Evolutionary conservation across 2,888 invertebrate genomes (phyloP).

Genomic region (Caenorhabditis becei): DNA sequence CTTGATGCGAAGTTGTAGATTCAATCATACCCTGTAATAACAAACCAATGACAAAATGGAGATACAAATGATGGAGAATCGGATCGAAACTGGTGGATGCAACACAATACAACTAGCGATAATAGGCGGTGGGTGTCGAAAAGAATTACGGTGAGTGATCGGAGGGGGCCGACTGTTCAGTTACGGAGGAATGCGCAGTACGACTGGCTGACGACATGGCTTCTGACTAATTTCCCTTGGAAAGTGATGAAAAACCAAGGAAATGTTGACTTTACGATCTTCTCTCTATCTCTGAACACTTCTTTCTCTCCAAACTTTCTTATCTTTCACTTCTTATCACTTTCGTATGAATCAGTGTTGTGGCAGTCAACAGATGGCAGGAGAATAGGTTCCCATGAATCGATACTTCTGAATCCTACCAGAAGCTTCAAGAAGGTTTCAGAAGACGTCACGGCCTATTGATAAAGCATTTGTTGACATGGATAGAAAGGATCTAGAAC

Average conservation of each 20-base stretch:
- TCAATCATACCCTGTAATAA: slow-evolving; percentile 63
- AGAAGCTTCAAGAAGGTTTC: too few species aligned
- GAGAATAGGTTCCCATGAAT: background rate
- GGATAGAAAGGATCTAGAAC: background rate
- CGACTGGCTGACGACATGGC: slow-evolving; percentile 8
- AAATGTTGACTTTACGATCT: slow-evolving; percentile 4
- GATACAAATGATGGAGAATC: slow-evolving; percentile 22
- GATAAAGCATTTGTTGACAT: too few species aligned
- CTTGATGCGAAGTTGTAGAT: slow-evolving; percentile 66
- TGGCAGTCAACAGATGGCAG: background rate
- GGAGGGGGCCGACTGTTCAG: slow-evolving; percentile 13
- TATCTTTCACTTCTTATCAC: slow-evolving; percentile 14
- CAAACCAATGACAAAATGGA: background rate
- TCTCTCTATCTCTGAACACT: slow-evolving; percentile 15
- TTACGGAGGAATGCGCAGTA: slow-evolving; percentile 20
- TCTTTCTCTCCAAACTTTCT: slow-evolving; percentile 6
- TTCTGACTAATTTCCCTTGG: slow-evolving; percentile 38
- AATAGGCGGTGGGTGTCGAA: slow-evolving; percentile 36
- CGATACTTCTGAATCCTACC: too few species aligned
- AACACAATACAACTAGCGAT: background rate
- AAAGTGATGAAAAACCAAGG: background rate
- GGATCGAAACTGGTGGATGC: background rate
- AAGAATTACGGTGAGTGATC: slow-evolving; percentile 52
- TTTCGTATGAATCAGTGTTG: slow-evolving; percentile 28
- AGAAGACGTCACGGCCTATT: too few species aligned